Evolutionary conservation across 2,113 vertebrate species (phyloP), one percentile per base, ranked within the genome.

Genomic region (Fukomys damarensis): DNA sequence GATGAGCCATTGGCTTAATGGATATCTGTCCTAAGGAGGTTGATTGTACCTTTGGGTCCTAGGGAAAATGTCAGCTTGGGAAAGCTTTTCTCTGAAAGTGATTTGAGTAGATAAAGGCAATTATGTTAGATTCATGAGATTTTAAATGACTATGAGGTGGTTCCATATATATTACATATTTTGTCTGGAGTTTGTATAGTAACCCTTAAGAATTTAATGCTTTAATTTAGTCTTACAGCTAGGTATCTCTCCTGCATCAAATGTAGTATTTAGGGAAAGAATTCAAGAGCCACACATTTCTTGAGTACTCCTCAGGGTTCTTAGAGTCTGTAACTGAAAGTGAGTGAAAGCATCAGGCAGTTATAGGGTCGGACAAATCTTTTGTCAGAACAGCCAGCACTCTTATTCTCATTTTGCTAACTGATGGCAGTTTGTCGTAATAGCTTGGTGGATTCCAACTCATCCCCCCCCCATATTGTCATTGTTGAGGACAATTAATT

Each of bases 11-110:
- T 96, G 35, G 61, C 54, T 94, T 83, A 84, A 97, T 76, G 30
- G 92, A 89, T 19, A 87, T 74, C 68, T 96, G 56, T 86, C 94
- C 79, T 94, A 94, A 91, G 80, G 79, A 26, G 9, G 30, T 79
- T 83, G 84, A 89, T 83, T 79, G 68, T 82, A 86, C 79, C 54
- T 76, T 86, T 91, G 74, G 58, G 68, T 95, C 76, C 54, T 76
- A 26, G 28, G 65, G n/a, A 58, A 93, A 93, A 92, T 77, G 63
- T 35, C 74, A 92, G 52, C n/a, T n/a, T 66, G 1, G 92, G 43
- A 85, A 86, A 81, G 20, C 32, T 74, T 59, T 68, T 70, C 91
- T 85, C 61, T 89, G 52, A 76, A 76, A 89, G 80, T 43, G 20
- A 92, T 93, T 95, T 96, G n/a, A 49, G 28, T 81, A 87, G 49